Conservation (phyloP, 2,888 invertebrate species). For the Dione juno region DNA sequence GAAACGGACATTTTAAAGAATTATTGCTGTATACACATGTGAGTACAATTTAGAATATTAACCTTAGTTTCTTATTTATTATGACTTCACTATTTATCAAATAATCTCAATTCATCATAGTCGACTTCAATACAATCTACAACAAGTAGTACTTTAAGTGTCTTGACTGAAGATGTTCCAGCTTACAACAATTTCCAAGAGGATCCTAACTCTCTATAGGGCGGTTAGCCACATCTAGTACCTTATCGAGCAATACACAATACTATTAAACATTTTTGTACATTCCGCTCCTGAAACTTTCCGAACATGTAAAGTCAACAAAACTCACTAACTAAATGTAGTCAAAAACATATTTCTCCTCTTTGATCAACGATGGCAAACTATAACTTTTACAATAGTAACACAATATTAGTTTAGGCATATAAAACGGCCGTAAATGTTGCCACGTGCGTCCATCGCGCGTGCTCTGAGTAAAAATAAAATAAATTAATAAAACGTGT, state of each 20-base stretch:
- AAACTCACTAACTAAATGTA: slow-evolving; percentile 71
- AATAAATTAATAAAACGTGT: slow-evolving; percentile 68
- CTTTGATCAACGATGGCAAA: slow-evolving; percentile 83
- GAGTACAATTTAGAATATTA: slow-evolving; percentile 19
- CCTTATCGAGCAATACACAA: slow-evolving; percentile 76
- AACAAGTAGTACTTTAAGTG: slow-evolving; percentile 82
- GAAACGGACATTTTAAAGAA: too few relatives aligned
- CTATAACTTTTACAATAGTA: slow-evolving; percentile 77
- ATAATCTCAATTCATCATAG: slow-evolving; percentile 52
- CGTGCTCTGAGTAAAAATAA: slow-evolving; percentile 49
- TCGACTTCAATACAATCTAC: slow-evolving; percentile 62
- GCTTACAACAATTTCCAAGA: slow-evolving; percentile 77
- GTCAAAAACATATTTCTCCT: slow-evolving; percentile 74
- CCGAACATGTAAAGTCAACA: slow-evolving; percentile 60
- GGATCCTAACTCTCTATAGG: slow-evolving; percentile 64
- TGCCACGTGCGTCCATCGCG: slow-evolving; percentile 54
- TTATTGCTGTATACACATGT: slow-evolving; percentile 3
- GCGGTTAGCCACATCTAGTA: slow-evolving; percentile 66
- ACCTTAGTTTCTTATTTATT: slow-evolving; percentile 30
- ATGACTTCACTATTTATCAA: slow-evolving; percentile 56
- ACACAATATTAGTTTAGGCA: slow-evolving; percentile 79
- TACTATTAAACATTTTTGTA: slow-evolving; percentile 80
- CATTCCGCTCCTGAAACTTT: slow-evolving; percentile 61
- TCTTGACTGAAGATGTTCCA: slow-evolving; percentile 71
- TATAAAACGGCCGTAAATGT: slow-evolving; percentile 59